Conservation (phyloP, 2,797 vertebrate genomes). For the Avahi laniger region DNA sequence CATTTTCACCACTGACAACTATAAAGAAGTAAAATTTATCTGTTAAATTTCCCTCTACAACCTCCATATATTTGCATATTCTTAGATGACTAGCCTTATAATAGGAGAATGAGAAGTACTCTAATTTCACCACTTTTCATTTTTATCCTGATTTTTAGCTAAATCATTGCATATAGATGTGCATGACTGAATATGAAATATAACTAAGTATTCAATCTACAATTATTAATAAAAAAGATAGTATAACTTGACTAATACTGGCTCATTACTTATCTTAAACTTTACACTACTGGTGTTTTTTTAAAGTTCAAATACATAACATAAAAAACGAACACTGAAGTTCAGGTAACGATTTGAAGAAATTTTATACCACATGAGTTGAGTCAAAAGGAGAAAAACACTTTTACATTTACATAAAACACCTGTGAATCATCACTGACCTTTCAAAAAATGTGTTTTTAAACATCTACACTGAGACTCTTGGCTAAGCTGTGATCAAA, state of each 20-base stretch:
- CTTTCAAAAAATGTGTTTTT: slow-evolving; percentile 47
- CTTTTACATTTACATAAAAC: slow-evolving; percentile 59
- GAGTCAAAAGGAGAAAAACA: slow-evolving; percentile 55
- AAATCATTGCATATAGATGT: slow-evolving; percentile 34
- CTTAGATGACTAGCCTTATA: slow-evolving; percentile 32
- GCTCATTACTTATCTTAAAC: slow-evolving; percentile 46
- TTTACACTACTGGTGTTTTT: slow-evolving; percentile 14
- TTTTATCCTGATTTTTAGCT: slow-evolving; percentile 26
- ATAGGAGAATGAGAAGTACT: neutral
- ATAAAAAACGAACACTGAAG: neutral
- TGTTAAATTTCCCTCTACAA: neutral
- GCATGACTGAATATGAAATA: slow-evolving; percentile 10
- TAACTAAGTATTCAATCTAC: slow-evolving; percentile 30
- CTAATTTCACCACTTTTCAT: slow-evolving; percentile 32
- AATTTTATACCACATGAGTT: slow-evolving; percentile 49
- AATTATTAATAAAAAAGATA: slow-evolving; percentile 42
- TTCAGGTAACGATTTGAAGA: slow-evolving; percentile 45
- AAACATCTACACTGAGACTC: slow-evolving; percentile 9
- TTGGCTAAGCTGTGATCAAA: neutral
- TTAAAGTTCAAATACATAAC: slow-evolving; percentile 63
- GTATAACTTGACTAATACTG: slow-evolving; percentile 1
- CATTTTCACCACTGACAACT: neutral
- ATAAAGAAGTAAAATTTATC: slow-evolving; percentile 29
- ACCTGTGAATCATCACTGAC: slow-evolving; percentile 48
- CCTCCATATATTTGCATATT: slow-evolving; percentile 13